Evolutionary conservation across 2,797 vertebrate species (phyloP).

Genomic region (Pangasius sanitwongsei): DNA sequence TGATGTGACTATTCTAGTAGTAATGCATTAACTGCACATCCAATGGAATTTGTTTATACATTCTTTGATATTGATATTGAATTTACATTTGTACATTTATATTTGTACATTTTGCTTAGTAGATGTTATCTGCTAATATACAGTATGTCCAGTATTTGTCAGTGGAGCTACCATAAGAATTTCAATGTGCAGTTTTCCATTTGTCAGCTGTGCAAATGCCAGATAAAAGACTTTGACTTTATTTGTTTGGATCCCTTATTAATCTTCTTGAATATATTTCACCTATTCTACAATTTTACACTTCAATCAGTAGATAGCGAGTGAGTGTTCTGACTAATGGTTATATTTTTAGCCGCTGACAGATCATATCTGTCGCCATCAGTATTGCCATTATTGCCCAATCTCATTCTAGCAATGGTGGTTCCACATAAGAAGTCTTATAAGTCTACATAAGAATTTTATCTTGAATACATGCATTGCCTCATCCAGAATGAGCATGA

Average conservation of each 20-base stretch:
- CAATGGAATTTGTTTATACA: background rate
- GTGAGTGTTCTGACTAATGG: background rate
- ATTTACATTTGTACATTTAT: background rate
- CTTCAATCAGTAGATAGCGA: no score
- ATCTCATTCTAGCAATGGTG: no score
- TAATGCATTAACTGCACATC: background rate
- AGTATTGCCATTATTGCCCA: no score
- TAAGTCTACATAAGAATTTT: background rate
- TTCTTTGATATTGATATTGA: no score
- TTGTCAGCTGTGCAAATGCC: background rate
- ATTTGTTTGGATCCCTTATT: no score
- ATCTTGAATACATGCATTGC: background rate
- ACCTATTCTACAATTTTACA: no score
- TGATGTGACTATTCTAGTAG: background rate
- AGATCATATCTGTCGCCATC: no score
- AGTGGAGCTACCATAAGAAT: background rate
- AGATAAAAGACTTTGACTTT: no score
- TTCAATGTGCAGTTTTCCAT: background rate
- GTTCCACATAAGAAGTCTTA: no score
- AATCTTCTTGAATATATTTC: no score
- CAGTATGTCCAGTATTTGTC: background rate
- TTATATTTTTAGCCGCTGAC: background rate
- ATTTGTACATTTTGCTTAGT: background rate
- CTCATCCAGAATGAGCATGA: background rate
- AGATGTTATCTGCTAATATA: background rate